Evolutionary conservation across 2,888 invertebrate species (phyloP).

Genomic region (Drosophila engyochracea): DNA sequence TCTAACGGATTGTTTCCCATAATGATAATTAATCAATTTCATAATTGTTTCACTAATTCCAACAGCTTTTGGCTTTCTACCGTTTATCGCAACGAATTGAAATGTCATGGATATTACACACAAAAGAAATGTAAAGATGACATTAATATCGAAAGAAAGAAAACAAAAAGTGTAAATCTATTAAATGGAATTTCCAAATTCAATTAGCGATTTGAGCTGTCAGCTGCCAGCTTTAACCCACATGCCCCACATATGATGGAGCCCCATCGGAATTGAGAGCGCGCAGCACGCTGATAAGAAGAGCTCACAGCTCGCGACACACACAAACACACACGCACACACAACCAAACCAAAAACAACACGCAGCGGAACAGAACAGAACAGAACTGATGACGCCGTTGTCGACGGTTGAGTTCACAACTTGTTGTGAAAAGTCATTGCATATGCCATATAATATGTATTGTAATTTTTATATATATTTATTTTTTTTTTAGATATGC

Average conservation of each 20-base stretch:
- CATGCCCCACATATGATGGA: conserved; percentile 48
- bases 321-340: not conserved
- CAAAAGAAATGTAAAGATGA: not conserved
- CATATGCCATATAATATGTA: conserved; percentile 30
- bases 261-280: conserved; percentile 43
- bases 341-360: not conserved
- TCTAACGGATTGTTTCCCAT: not conserved
- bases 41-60: not conserved
- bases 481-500: conserved; percentile 59
- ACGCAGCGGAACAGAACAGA: not conserved
- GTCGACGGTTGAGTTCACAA: conserved; percentile 38
- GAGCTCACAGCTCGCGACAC: not conserved
- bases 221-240: conserved; percentile 33
- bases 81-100: not conserved
- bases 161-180: not conserved
- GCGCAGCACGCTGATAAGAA: conserved; percentile 55
- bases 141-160: not conserved
- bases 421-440: conserved; percentile 61
- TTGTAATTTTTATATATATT: conserved; percentile 3
- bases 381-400: conserved; percentile 27
- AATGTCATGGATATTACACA: not conserved
- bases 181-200: conserved; percentile 1
- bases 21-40: not conserved
- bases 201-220: conserved; percentile 23
- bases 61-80: not conserved